Evolutionary conservation across 2,113 vertebrate species (phyloP).

Genomic region (Caracal caracal): DNA sequence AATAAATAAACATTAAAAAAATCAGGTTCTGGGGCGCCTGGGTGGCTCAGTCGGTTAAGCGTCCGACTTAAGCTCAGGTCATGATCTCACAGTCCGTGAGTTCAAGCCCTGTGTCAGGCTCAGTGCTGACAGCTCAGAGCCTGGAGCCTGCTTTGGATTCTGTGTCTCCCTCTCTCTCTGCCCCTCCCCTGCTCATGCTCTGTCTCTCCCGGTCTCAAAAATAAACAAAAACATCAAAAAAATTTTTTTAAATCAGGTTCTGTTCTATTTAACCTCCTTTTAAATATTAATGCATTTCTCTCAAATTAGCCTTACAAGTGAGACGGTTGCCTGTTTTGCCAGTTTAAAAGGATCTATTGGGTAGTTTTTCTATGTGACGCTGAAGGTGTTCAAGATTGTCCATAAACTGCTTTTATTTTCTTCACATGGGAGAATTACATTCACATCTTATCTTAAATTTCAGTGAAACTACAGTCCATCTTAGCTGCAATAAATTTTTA

Average conservation of each 20-base stretch:
- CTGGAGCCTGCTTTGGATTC: too few relatives aligned
- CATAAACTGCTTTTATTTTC: neutral
- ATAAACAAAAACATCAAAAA: too few relatives aligned
- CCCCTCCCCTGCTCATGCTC: too few relatives aligned
- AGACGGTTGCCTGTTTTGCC: neutral
- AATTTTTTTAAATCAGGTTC: neutral
- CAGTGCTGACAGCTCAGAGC: too few relatives aligned
- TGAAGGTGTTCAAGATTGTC: neutral
- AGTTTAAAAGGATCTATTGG: neutral
- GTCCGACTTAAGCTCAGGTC: too few relatives aligned
- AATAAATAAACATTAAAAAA: too few relatives aligned
- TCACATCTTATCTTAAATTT: neutral
- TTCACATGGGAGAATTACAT: neutral
- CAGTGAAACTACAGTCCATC: neutral
- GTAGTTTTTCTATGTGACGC: neutral
- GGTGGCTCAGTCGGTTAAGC: too few relatives aligned
- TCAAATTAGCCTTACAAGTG: neutral
- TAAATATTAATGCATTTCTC: neutral
- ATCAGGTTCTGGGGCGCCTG: too few relatives aligned
- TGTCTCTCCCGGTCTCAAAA: too few relatives aligned
- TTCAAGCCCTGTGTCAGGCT: too few relatives aligned
- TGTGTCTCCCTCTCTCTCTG: too few relatives aligned
- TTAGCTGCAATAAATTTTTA: neutral
- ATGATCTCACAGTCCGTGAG: too few relatives aligned
- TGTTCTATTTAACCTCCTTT: neutral